Evolutionary conservation across 2,888 invertebrate species (phyloP).

Genomic region (Pegoplata infirma): DNA sequence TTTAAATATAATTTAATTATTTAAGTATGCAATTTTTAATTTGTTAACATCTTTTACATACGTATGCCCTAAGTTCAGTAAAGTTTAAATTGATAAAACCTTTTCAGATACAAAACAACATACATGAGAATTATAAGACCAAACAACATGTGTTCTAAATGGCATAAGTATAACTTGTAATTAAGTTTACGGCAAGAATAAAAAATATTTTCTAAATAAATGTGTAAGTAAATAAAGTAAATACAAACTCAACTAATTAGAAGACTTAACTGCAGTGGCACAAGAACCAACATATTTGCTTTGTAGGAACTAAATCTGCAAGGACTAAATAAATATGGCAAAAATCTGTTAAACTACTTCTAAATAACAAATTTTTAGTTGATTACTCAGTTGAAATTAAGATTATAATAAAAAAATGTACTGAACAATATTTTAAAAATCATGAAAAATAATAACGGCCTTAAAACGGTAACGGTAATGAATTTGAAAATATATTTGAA

Average conservation of each 20-base stretch:
- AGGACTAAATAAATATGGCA: too few species aligned
- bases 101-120: background rate
- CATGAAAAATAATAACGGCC: too few species aligned
- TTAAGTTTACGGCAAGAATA: background rate
- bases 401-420: too few species aligned
- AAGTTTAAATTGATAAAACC: background rate
- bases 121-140: background rate
- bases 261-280: conserved; percentile 27
- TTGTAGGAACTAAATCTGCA: background rate
- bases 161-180: background rate
- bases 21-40: background rate
- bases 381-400: too few species aligned
- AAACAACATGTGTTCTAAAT: background rate
- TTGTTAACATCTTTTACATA: background rate
- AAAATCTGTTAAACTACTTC: too few species aligned
- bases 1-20: too few species aligned
- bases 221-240: conserved; percentile 3
- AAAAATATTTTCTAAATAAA: background rate
- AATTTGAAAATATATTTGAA: too few species aligned
- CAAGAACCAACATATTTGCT: background rate
- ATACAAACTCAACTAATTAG: conserved; percentile 44
- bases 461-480: too few species aligned
- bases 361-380: too few species aligned
- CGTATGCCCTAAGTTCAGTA: background rate
- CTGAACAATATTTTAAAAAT: too few species aligned